phyloP scores from a whole-genome alignment of 2,888 invertebrate genomes.

The Meloe dianella region DNA sequence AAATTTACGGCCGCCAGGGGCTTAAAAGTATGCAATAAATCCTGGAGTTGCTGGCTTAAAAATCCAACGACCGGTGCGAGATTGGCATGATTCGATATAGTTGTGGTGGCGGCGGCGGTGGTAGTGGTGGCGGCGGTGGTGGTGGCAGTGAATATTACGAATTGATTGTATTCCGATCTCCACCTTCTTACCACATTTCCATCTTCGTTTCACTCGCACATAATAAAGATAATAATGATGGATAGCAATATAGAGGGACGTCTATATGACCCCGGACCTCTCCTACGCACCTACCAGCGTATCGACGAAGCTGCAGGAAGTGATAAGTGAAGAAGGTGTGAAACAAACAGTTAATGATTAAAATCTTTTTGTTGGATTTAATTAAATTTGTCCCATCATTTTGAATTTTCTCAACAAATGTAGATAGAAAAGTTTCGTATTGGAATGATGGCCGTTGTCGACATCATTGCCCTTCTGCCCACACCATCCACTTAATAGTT shows the following conservation, averaged over 20 bases:
- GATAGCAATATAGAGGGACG: conserved; percentile 40
- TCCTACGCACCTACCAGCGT: conserved; percentile 17
- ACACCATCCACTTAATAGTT: conserved; percentile 41
- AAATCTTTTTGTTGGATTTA: conserved; percentile 17
- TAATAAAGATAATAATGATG: conserved; percentile 38
- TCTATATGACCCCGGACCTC: conserved; percentile 28
- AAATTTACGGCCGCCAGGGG: conserved; percentile 61
- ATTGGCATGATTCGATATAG: conserved; percentile 56
- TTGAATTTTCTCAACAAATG: neutral
- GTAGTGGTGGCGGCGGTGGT: conserved; percentile 17
- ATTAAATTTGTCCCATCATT: neutral
- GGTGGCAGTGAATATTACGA: conserved; percentile 20
- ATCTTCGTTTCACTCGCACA: conserved; percentile 37
- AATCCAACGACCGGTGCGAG: conserved; percentile 52
- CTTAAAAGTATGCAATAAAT: conserved; percentile 62
- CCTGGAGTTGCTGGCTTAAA: conserved; percentile 56
- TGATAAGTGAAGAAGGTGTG: neutral
- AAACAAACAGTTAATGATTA: conserved; percentile 8
- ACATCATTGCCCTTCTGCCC: conserved; percentile 10
- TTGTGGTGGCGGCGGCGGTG: conserved; percentile 19
- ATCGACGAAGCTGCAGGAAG: conserved; percentile 6
- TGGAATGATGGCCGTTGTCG: conserved; percentile 9
- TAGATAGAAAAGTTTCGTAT: neutral
- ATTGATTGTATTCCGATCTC: conserved; percentile 5
- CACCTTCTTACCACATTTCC: conserved; percentile 32